These are phyloP conservation scores for Plemyria rubiginata DNA, from an alignment of 2,888 invertebrate genomes.

Conservation along the genomic window DNA sequence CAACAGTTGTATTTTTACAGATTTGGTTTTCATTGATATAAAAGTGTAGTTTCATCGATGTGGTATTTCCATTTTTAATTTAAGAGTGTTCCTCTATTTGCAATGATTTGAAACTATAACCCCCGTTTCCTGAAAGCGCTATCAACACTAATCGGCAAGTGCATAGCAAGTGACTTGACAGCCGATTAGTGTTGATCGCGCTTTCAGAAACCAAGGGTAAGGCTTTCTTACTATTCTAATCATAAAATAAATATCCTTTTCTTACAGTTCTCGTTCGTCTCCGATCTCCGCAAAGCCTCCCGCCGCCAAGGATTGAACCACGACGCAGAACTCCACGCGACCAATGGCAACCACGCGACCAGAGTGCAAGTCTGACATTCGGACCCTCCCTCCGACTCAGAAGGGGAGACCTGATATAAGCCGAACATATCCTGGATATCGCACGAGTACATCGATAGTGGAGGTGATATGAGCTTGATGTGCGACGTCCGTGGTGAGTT, in stretches of 20 bases:
- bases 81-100: too few relatives aligned
- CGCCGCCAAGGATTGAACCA: conserved; percentile 58
- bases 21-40: too few relatives aligned
- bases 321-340: conserved; percentile 71
- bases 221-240: background rate
- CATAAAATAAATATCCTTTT: background rate
- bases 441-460: conserved; percentile 61
- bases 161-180: too few relatives aligned
- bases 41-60: too few relatives aligned
- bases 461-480: conserved; percentile 8
- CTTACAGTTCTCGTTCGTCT: conserved; percentile 73
- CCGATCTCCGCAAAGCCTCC: conserved; percentile 69
- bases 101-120: too few relatives aligned
- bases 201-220: too few relatives aligned
- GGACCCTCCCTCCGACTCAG: conserved; percentile 58
- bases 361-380: conserved; percentile 76
- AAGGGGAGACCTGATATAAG: conserved; percentile 57
- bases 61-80: too few relatives aligned
- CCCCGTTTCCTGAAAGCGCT: too few relatives aligned
- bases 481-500: conserved; percentile 28
- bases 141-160: too few relatives aligned
- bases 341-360: conserved; percentile 71
- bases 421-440: conserved; percentile 75
- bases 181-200: too few relatives aligned
- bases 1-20: too few relatives aligned